These are phyloP conservation scores for Pterocles burchelli DNA, from an alignment of 2,113 vertebrate species.

Conservation along the genomic window DNA sequence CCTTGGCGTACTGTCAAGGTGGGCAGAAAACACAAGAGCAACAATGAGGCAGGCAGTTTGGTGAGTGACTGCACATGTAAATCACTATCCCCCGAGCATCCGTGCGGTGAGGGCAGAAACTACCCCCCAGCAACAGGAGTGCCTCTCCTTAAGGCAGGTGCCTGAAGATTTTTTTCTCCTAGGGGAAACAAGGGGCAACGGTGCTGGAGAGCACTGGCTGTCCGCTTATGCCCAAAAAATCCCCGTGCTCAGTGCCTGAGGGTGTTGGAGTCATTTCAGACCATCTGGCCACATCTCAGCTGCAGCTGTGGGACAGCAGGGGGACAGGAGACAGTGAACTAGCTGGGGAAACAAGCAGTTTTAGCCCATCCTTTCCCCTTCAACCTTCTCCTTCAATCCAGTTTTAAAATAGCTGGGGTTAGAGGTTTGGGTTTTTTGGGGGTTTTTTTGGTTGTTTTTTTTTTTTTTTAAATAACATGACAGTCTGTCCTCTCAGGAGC, in stretches of 20 bases:
- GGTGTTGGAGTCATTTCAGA: neutral
- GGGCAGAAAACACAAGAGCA: constrained; percentile 25
- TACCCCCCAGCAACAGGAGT: neutral
- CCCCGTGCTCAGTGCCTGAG: neutral
- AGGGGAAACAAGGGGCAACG: neutral
- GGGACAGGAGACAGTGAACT: neutral
- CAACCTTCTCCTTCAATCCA: neutral
- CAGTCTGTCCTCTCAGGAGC: neutral
- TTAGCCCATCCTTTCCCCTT: neutral
- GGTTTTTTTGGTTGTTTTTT: no score
- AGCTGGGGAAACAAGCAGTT: neutral
- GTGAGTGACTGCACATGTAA: neutral
- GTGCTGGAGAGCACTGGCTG: neutral
- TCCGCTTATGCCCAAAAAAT: neutral
- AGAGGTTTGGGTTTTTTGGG: neutral
- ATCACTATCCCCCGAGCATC: neutral
- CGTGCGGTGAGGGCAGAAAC: neutral
- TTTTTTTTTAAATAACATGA: neutral
- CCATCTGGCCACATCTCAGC: neutral
- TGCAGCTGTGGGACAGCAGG: neutral
- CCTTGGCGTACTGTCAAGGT: constrained; percentile 84
- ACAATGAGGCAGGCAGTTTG: constrained; percentile 4
- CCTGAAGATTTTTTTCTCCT: neutral
- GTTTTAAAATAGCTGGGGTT: neutral
- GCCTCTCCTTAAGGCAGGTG: neutral